Evolutionary conservation across 1,140 invertebrate genomes (phyloP), one percentile per base, ranked within the genome.

Genomic region (Orchesella cincta): DNA sequence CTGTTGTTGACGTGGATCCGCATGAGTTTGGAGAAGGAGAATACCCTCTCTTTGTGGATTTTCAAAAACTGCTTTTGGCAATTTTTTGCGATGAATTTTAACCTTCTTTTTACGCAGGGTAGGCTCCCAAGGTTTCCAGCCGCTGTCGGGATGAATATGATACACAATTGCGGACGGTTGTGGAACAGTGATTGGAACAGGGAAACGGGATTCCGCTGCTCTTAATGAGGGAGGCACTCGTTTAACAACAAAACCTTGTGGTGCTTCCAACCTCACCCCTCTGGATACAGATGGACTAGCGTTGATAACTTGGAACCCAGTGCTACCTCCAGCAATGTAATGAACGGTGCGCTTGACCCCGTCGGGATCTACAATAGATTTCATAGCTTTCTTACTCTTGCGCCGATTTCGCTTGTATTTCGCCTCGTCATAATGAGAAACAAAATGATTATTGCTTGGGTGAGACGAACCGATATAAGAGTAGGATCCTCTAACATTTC

Each of bases 271-370:
- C 20, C 52, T 54, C 2, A 74, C 51, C n/a, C 46, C 31, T 5
- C 52, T 20, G 31, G 52, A 54, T 54, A 57, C 29, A 2, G 73
- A 74, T 20, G 73, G 73, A 57, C 29, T 33, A 57, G 46, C 52
- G 20, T 57, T 8, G 28, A 74, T 33, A 8, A 74, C 73, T 29
- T 74, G 39, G 23, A 74, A 74, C 1, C 80, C 80, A 0, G 79
- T 81, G n/a, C 39, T 70, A 29, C 76, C 74, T n/a, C 80, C 84
- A n/a, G 84, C 84, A 35, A 83, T 82, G 82, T 85, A 85, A 46
- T 85, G 80, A 14, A 85, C 84, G 3, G 76, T 79, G 23, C 83
- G 73, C 52, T 80, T 76, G 12, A 84, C 78, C 12, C 82, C 83
- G 16, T 83, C 82, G 31, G 82, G 76, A 76, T 84, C 62, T 67